Percentiles rank a stretch among this genome's conserved stretches.
These are phyloP conservation scores for Picathartes gymnocephalus DNA, from an alignment of 2,113 vertebrate genomes.

Conservation along the genomic window DNA sequence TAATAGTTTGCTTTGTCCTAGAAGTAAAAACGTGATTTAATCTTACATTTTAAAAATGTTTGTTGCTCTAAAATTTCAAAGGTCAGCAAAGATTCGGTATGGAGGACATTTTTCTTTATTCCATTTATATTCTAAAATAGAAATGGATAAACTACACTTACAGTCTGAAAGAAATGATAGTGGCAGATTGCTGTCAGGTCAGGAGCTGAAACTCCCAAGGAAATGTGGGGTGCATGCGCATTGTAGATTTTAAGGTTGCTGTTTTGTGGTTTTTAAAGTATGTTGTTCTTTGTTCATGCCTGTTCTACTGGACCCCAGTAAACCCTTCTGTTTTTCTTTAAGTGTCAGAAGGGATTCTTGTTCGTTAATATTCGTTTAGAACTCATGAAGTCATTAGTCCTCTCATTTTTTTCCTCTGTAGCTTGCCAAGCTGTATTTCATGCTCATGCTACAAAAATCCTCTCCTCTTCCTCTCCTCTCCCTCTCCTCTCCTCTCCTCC, in stretches of 20 bases:
- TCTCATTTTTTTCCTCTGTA: background rate
- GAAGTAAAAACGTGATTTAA: background rate
- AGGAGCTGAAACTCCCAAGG: background rate
- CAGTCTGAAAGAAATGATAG: background rate
- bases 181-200: background rate
- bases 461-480: too few species aligned
- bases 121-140: background rate
- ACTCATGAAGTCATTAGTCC: background rate
- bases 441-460: background rate
- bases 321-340: background rate
- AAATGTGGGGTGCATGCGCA: background rate
- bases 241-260: background rate
- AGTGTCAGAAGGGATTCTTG: background rate
- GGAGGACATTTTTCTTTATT: background rate
- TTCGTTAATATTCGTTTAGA: background rate
- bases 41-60: background rate
- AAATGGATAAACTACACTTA: background rate
- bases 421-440: background rate
- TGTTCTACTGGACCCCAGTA: background rate
- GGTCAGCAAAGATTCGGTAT: background rate
- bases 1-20: background rate
- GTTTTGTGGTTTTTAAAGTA: background rate
- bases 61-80: background rate
- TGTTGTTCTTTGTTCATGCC: background rate
- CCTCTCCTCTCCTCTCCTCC: background rate